Base-by-base conservation (phyloP, 2,113 vertebrate genomes). In the Bombycilla garrulus region DNA sequence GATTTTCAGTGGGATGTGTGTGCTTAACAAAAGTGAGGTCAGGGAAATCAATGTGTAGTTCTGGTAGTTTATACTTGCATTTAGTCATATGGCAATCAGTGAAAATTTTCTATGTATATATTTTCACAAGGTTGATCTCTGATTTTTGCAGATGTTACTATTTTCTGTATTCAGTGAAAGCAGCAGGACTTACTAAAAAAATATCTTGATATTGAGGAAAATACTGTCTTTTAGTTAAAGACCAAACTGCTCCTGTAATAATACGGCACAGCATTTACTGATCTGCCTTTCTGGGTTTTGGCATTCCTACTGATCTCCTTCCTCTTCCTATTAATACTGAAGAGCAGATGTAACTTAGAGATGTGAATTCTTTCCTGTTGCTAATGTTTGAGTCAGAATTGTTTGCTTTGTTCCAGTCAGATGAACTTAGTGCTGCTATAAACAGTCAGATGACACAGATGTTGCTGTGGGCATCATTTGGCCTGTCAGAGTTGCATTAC, bases 281-380 rank as follows among this genome's bases (percentile, higher is more conserved):
- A 48, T 70, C 67, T 85, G n/a, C 42, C 35, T 5, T 90, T 73
- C 25, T 93, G 66, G 35, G 11, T 65, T 94, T 88, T 92, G 54
- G 23, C 6, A 3, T 40, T 78, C 35, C 60, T 91, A 61, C 31
- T 85, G 36, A 44, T 85, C n/a, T 11, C 82, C 18, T 58, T 77
- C 73, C 12, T 80, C 13, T 47, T 81, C 47, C 28, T 80, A 3
- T 54, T 85, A 62, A 72, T 70, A 23, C 35, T 62, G 50, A 66
- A 56, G 74, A 94, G 71, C 70, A 82, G 74, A 40, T 61, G 38
- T 38, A 73, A 40, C 11, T 76, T 36, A 93, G 93, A 71, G 95
- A 95, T 91, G 96, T 97, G 98, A 97, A 98, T 98, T 98, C 97
- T 95, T 97, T 73, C 70, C 80, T 95, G 35, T 93, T 93, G 74